Conservation (phyloP, 2,888 invertebrate genomes). For the Molanna angustata region DNA sequence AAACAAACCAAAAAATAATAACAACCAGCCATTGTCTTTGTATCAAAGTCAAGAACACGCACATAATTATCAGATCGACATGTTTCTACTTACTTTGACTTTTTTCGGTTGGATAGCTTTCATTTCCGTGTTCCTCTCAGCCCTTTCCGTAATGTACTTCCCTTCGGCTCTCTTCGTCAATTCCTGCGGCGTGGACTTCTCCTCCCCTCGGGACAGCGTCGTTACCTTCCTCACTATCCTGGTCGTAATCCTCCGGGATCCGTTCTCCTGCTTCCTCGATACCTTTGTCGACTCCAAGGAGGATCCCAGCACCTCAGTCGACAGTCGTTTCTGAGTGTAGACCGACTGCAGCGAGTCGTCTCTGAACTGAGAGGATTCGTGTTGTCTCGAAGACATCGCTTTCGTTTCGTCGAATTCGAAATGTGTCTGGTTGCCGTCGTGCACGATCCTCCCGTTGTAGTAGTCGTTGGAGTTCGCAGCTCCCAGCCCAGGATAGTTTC, state of each 20-base stretch:
- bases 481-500: slow-evolving; percentile 50
- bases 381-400: slow-evolving; percentile 41
- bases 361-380: slow-evolving; percentile 47
- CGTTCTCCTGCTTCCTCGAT: slow-evolving; percentile 74
- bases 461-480: slow-evolving; percentile 40
- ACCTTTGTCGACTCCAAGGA: slow-evolving; percentile 82
- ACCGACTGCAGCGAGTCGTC: slow-evolving; percentile 68
- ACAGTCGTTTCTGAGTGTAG: slow-evolving; percentile 76
- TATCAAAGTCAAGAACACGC: no score
- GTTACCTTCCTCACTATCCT: slow-evolving; percentile 86
- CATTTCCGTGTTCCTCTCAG: slow-evolving; percentile 57
- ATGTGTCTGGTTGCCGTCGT: slow-evolving; percentile 53
- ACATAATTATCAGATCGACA: no score
- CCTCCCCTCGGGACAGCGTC: slow-evolving; percentile 82
- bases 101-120: slow-evolving; percentile 64
- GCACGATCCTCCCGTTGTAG: slow-evolving; percentile 50
- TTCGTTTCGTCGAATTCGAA: slow-evolving; percentile 46
- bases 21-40: no score
- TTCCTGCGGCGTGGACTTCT: slow-evolving; percentile 70
- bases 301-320: slow-evolving; percentile 82
- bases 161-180: slow-evolving; percentile 57
- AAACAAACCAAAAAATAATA: no score
- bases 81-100: slow-evolving; percentile 71
- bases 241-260: slow-evolving; percentile 79
- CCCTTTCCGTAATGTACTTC: slow-evolving; percentile 56